phyloP scores from a whole-genome alignment of 1,140 invertebrate species.

The Magallana angulata region DNA sequence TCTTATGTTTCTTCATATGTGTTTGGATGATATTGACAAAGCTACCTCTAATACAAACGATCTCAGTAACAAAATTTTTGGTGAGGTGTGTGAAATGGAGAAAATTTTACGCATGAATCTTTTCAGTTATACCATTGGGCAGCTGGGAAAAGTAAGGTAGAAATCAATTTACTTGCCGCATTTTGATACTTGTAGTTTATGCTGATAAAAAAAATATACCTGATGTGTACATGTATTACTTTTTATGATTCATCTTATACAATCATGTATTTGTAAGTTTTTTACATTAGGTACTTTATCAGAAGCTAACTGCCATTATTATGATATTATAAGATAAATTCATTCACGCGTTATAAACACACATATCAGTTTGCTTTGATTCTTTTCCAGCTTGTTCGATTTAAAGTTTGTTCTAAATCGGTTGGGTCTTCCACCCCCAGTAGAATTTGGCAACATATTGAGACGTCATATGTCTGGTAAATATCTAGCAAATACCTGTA shows the following conservation, averaged over 20 bases:
- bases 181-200: no score
- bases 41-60: conserved; percentile 4
- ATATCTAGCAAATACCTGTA: neutral
- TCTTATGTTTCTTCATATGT: conserved; percentile 74
- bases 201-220: no score
- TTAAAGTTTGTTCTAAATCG: conserved; percentile 70
- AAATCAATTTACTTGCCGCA: no score
- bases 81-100: conserved; percentile 15
- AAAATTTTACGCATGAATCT: conserved; percentile 47
- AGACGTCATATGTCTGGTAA: conserved; percentile 56
- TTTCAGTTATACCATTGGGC: conserved; percentile 62
- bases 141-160: conserved; percentile 56
- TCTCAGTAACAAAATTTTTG: conserved; percentile 2
- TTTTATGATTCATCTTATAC: no score
- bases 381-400: conserved; percentile 73
- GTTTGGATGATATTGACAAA: conserved; percentile 58
- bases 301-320: no score
- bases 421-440: conserved; percentile 64
- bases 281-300: no score
- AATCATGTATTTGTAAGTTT: no score
- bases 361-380: neutral
- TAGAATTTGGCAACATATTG: conserved; percentile 55
- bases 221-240: no score
- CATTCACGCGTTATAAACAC: no score
- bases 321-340: no score